Evolutionary conservation across 2,888 invertebrate genomes (phyloP).

Genomic region (Clostera curtula): DNA sequence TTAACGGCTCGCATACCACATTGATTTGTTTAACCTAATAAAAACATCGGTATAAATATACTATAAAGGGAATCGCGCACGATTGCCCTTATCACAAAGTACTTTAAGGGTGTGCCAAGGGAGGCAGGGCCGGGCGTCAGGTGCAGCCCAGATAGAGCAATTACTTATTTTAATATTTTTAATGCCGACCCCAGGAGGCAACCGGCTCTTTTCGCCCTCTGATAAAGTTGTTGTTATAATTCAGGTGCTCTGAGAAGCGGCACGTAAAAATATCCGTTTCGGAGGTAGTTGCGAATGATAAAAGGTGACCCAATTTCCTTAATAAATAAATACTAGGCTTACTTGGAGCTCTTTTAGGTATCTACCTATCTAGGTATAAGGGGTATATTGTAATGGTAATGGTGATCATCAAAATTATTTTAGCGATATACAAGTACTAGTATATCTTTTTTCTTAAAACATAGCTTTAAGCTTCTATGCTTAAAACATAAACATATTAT

Average conservation of each 20-base stretch:
- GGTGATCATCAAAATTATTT: conserved; percentile 1
- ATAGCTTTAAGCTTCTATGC: too few species aligned
- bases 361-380: too few species aligned
- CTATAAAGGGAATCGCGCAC: conserved; percentile 25
- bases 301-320: conserved; percentile 5
- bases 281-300: conserved; percentile 8
- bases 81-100: conserved; percentile 49
- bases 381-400: background rate
- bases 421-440: too few species aligned
- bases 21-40: conserved; percentile 22
- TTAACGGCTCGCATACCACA: conserved; percentile 19
- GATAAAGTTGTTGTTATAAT: conserved; percentile 40
- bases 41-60: conserved; percentile 25
- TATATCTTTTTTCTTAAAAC: too few species aligned
- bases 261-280: conserved; percentile 17
- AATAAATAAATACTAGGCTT: conserved; percentile 2
- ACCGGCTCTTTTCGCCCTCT: conserved; percentile 37
- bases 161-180: conserved; percentile 69
- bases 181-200: conserved; percentile 43
- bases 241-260: conserved; percentile 29
- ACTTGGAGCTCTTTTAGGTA: too few species aligned
- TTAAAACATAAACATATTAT: too few species aligned
- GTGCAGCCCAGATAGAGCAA: conserved; percentile 62
- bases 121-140: conserved; percentile 45
- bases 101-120: conserved; percentile 34